A percentile compares a stretch with the other conserved stretches of the same genome.
Conservation (phyloP, 2,888 invertebrate species). For the Archips xylosteana region DNA sequence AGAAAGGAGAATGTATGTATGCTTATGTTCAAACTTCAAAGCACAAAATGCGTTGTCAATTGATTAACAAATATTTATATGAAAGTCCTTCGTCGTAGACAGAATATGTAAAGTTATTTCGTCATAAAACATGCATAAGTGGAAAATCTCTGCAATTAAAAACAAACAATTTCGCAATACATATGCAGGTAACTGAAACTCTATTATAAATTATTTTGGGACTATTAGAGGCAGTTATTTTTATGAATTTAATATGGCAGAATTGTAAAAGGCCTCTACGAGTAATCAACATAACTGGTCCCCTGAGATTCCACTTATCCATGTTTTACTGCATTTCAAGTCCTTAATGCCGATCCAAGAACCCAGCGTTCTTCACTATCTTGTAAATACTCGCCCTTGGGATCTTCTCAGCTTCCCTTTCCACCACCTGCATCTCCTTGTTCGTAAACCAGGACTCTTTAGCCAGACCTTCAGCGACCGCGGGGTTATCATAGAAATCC, state of each 20-base stretch:
- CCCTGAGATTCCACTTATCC: not conserved
- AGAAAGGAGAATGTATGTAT: not conserved
- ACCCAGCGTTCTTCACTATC: conserved; percentile 90
- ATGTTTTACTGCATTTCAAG: not conserved
- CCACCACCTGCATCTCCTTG: conserved; percentile 91
- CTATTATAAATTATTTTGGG: too few relatives aligned
- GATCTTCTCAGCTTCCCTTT: conserved; percentile 93
- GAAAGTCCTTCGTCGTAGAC: too few relatives aligned
- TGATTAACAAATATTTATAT: too few relatives aligned
- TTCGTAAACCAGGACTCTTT: conserved; percentile 92
- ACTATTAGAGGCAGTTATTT: too few relatives aligned
- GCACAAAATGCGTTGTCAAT: not conserved
- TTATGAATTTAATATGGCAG: too few relatives aligned
- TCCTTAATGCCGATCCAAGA: conserved; percentile 73
- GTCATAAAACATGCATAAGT: not conserved
- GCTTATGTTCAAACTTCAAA: not conserved
- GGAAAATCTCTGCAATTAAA: not conserved
- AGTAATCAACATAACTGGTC: too few relatives aligned
- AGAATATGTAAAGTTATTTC: too few relatives aligned
- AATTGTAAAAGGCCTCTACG: too few relatives aligned
- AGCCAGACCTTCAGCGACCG: conserved; percentile 89
- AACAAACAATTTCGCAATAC: too few relatives aligned
- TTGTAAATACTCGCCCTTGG: conserved; percentile 91
- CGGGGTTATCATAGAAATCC: conserved; percentile 91
- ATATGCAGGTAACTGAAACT: too few relatives aligned